A percentile compares a stretch with the other conserved stretches of the same genome.
Evolutionary conservation across 2,888 invertebrate genomes (phyloP).

Genomic region (Drosophila algonquin): DNA sequence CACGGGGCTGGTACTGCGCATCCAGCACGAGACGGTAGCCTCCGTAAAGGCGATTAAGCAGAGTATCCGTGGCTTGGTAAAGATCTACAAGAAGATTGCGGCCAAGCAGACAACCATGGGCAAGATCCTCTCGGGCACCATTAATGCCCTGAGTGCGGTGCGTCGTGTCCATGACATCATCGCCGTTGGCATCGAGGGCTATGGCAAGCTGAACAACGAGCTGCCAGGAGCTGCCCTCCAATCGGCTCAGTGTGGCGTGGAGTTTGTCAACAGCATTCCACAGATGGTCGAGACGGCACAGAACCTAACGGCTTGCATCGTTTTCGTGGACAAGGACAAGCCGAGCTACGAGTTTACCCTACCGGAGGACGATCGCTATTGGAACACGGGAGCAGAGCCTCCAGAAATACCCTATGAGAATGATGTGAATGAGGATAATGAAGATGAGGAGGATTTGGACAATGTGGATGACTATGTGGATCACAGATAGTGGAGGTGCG

Average conservation of each 20-base stretch:
- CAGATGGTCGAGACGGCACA: constrained; percentile 67
- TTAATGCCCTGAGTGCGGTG: constrained; percentile 68
- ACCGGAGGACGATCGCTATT: constrained; percentile 71
- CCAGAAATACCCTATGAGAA: constrained; percentile 57
- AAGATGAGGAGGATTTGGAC: constrained; percentile 24
- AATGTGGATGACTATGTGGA: constrained; percentile 61
- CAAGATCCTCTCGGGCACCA: constrained; percentile 67
- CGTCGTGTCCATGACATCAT: constrained; percentile 65
- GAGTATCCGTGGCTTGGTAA: constrained; percentile 64
- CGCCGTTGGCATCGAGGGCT: constrained; percentile 61
- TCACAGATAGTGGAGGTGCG: constrained; percentile 47
- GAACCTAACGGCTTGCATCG: constrained; percentile 72
- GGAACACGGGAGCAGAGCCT: constrained; percentile 60
- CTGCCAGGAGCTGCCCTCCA: constrained; percentile 63
- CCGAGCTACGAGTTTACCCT: constrained; percentile 66
- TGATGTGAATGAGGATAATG: constrained; percentile 32
- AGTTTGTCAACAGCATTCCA: constrained; percentile 65
- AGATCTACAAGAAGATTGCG: constrained; percentile 76
- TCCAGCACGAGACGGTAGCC: constrained; percentile 70
- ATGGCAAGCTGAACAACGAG: constrained; percentile 59
- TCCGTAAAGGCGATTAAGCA: constrained; percentile 66
- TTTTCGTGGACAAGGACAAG: constrained; percentile 56
- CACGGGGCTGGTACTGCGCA: constrained; percentile 56
- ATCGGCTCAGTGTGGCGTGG: constrained; percentile 53
- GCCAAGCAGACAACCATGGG: constrained; percentile 72